phyloP scores from a whole-genome alignment of 2,797 vertebrate genomes.

The Pseudochirops corinnae region DNA sequence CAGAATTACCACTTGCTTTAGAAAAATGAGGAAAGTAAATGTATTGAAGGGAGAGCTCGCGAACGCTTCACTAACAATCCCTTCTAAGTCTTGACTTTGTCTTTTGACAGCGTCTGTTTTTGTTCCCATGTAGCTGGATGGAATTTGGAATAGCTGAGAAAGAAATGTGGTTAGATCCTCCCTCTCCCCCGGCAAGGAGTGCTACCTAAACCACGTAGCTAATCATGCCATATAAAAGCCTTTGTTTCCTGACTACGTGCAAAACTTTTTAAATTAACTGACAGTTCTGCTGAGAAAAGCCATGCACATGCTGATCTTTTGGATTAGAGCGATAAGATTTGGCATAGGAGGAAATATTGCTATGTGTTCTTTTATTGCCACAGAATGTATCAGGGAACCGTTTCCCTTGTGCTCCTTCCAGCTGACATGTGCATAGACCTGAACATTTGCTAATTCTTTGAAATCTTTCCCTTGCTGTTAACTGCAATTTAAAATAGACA shows the following conservation, averaged over 20 bases:
- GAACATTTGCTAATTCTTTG: conserved; percentile 37
- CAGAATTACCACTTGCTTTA: conserved; percentile 65
- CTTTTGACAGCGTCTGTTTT: not conserved
- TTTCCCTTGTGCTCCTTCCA: conserved; percentile 17
- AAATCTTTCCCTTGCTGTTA: conserved; percentile 30
- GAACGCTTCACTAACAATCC: conserved; percentile 39
- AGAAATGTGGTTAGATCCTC: conserved; percentile 15
- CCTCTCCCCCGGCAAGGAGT: not conserved
- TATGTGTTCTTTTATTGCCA: conserved; percentile 47
- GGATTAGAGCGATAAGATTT: conserved; percentile 42
- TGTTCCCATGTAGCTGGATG: conserved; percentile 57
- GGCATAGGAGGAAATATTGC: conserved; percentile 16
- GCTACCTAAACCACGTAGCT: not conserved
- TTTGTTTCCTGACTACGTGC: conserved; percentile 46
- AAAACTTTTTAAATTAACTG: conserved; percentile 25
- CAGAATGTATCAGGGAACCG: not conserved
- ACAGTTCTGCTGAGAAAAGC: conserved; percentile 19
- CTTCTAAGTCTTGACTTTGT: not conserved
- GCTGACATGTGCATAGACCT: conserved; percentile 31
- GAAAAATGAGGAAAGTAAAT: conserved; percentile 60
- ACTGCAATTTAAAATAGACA: conserved; percentile 32
- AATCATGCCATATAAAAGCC: not conserved
- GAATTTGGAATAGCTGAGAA: conserved; percentile 51
- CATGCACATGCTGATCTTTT: conserved; percentile 56
- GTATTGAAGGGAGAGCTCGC: conserved; percentile 55